phyloP scores from a whole-genome alignment of 1,140 invertebrate species.

The Drosophila arawakana region DNA sequence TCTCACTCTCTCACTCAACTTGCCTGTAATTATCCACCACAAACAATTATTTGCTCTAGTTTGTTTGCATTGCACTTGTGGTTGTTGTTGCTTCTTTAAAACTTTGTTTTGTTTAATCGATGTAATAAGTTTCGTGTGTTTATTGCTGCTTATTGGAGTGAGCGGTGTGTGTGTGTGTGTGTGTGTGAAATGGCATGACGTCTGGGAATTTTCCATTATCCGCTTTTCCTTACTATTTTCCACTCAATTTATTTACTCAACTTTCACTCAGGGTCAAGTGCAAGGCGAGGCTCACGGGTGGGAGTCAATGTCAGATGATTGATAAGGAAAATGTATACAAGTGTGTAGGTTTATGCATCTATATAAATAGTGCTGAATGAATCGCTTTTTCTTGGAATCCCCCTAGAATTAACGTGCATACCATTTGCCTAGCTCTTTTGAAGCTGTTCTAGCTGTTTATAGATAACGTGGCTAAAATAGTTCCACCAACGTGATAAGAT shows the following conservation, averaged over 20 bases:
- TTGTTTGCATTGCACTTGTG: constrained; percentile 2
- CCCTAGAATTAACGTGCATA: no score
- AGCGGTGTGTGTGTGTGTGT: background rate
- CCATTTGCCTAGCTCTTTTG: no score
- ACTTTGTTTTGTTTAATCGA: constrained; percentile 61
- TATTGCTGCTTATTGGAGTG: background rate
- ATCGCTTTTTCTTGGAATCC: no score
- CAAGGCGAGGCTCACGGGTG: constrained; percentile 22
- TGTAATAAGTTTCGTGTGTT: constrained; percentile 29
- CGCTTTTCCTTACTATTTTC: constrained; percentile 7
- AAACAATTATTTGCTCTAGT: constrained; percentile 34
- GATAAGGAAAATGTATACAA: constrained; percentile 27
- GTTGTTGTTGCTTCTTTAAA: constrained; percentile 29
- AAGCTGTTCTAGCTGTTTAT: no score
- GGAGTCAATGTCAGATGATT: constrained; percentile 24
- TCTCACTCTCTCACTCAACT: constrained; percentile 12
- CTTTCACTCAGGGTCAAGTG: constrained; percentile 56
- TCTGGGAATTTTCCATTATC: constrained; percentile 49
- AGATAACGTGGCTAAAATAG: no score
- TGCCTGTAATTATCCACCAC: constrained; percentile 47
- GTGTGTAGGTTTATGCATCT: no score
- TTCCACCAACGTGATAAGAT: no score
- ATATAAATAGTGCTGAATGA: no score
- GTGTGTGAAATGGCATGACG: constrained; percentile 48
- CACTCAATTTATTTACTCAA: constrained; percentile 10